Percentiles rank a stretch among this genome's conserved stretches.
Evolutionary conservation across 2,888 invertebrate species (phyloP).

Genomic region (Watsonalla cultraria): DNA sequence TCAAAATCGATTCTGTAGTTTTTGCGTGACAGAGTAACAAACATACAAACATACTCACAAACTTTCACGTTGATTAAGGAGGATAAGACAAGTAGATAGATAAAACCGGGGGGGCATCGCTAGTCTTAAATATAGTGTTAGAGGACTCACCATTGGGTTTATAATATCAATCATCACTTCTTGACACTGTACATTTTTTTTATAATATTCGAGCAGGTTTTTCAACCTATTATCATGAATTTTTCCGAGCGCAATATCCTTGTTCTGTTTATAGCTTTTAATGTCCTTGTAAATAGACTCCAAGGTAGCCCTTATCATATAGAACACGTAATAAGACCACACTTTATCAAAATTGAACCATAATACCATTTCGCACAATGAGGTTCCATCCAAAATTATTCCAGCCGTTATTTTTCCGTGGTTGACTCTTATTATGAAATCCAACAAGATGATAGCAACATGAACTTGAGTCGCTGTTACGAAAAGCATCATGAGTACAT

Average conservation of each 20-base stretch:
- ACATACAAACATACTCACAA: too few relatives aligned
- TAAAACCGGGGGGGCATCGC: too few relatives aligned
- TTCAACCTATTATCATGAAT: not conserved
- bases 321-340: constrained; percentile 8
- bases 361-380: not conserved
- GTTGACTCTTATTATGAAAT: not conserved
- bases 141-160: constrained; percentile 8
- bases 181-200: constrained; percentile 5
- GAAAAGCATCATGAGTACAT: not conserved
- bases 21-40: too few relatives aligned
- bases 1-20: too few relatives aligned
- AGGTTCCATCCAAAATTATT: not conserved
- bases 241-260: not conserved
- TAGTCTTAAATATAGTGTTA: too few relatives aligned
- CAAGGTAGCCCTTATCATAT: constrained; percentile 4
- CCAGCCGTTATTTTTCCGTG: too few relatives aligned
- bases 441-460: not conserved
- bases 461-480: not conserved
- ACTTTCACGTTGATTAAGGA: too few relatives aligned
- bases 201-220: constrained; percentile 4
- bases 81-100: too few relatives aligned
- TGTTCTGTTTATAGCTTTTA: not conserved
- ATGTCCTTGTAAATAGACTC: constrained; percentile 7
- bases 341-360: constrained; percentile 3
- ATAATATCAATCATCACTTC: constrained; percentile 7